Conservation (phyloP, 2,797 vertebrate genomes). For the Eptatretus atami region DNA sequence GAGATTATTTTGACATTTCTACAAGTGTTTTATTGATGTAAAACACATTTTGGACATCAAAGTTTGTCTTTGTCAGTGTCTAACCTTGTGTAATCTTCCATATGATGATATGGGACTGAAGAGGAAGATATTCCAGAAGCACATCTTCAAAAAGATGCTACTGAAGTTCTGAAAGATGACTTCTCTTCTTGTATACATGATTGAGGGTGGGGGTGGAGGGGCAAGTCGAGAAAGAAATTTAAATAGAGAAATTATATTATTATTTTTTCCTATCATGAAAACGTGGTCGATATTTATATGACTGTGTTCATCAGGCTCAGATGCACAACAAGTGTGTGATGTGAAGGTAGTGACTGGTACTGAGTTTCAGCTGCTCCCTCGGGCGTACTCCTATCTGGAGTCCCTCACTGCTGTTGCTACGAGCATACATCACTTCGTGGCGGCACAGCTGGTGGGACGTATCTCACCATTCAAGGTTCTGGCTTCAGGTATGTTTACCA, state of each 20-base stretch:
- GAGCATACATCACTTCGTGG: constrained; percentile 21
- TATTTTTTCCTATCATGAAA: background rate
- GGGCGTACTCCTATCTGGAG: constrained; percentile 20
- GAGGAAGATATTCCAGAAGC: too few species aligned
- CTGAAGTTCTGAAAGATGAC: too few species aligned
- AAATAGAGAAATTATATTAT: background rate
- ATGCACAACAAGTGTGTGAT: constrained; percentile 15
- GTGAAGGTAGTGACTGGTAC: constrained; percentile 19
- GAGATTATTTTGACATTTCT: too few species aligned
- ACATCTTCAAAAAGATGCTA: too few species aligned
- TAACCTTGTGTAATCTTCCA: too few species aligned
- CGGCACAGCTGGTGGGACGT: constrained; percentile 34
- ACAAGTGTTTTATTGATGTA: too few species aligned
- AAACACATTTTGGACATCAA: too few species aligned
- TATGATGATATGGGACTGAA: too few species aligned
- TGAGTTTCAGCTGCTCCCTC: constrained; percentile 10
- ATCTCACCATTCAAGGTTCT: constrained; percentile 26
- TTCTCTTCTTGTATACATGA: background rate
- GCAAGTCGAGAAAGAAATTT: too few species aligned
- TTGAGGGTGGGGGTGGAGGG: too few species aligned
- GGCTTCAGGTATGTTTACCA: constrained; percentile 27
- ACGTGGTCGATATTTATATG: background rate
- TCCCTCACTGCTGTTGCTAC: constrained; percentile 24
- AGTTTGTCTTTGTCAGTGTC: too few species aligned
- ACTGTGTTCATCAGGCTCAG: constrained; percentile 14